Evolutionary conservation across 1,140 invertebrate genomes (phyloP).

Genomic region (Andrena cerasifolii): DNA sequence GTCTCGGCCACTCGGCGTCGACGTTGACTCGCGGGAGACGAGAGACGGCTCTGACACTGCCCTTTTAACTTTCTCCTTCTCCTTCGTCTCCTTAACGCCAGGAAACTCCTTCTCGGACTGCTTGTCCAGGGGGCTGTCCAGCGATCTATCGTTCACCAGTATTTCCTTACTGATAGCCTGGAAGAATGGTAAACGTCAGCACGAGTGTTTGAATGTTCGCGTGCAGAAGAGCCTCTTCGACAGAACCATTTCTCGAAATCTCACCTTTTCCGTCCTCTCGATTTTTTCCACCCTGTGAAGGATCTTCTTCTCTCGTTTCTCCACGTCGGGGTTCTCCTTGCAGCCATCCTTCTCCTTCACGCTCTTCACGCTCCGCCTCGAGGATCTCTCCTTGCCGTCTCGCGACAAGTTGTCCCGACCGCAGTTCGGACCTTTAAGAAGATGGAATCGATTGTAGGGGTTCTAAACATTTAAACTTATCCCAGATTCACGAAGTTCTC

Average conservation of each 20-base stretch:
- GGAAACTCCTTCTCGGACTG: constrained; percentile 58
- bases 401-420: constrained; percentile 55
- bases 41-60: constrained; percentile 74
- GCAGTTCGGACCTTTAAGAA: constrained; percentile 38
- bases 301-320: constrained; percentile 65
- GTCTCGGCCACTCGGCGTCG: constrained; percentile 59
- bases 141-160: constrained; percentile 26
- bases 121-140: constrained; percentile 53
- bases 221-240: background rate
- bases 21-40: constrained; percentile 65
- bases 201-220: background rate
- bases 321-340: constrained; percentile 63
- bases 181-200: background rate
- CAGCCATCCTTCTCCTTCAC: constrained; percentile 64
- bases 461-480: too few relatives aligned
- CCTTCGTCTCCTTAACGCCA: constrained; percentile 47
- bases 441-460: too few relatives aligned
- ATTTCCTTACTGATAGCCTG: constrained; percentile 56
- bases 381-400: constrained; percentile 62
- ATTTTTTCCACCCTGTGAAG: constrained; percentile 59
- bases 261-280: constrained; percentile 65
- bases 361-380: constrained; percentile 68
- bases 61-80: constrained; percentile 73
- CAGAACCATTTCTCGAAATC: constrained; percentile 31
- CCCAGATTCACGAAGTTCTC: too few relatives aligned